phyloP scores from a whole-genome alignment of 2,888 invertebrate species.

The Rambutsinella grinnellia region DNA sequence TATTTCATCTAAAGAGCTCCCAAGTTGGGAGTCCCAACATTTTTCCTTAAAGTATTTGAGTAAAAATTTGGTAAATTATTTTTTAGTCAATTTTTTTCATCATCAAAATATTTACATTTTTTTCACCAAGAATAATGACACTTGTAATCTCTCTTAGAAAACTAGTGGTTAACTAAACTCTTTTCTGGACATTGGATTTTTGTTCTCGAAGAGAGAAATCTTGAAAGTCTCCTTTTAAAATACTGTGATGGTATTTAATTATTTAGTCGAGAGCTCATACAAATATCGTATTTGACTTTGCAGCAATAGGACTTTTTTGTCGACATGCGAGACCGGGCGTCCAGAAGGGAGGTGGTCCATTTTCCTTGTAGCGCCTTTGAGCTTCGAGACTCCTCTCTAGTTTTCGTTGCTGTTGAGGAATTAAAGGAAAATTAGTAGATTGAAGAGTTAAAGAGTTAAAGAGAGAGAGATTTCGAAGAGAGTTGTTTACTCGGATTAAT shows the following conservation, averaged over 20 bases:
- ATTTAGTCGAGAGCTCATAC: constrained; percentile 58
- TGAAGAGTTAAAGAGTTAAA: background rate
- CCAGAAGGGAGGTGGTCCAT: constrained; percentile 72
- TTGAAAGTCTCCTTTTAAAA: too few species aligned
- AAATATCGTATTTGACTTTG: constrained; percentile 66
- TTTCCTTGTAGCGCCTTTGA: constrained; percentile 83
- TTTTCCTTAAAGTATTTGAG: too few species aligned
- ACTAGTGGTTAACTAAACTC: too few species aligned
- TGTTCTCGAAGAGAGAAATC: too few species aligned
- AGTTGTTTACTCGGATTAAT: too few species aligned
- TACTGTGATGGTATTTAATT: too few species aligned
- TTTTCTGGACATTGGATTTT: too few species aligned
- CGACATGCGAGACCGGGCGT: constrained; percentile 66
- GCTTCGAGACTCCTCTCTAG: constrained; percentile 74
- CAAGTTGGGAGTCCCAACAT: too few species aligned
- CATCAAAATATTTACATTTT: background rate
- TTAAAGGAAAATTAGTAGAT: background rate
- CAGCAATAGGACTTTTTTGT: constrained; percentile 66
- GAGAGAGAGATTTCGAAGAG: too few species aligned
- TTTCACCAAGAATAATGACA: background rate
- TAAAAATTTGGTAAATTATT: background rate
- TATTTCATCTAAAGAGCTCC: too few species aligned
- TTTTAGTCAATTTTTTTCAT: too few species aligned
- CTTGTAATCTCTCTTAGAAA: constrained; percentile 3
- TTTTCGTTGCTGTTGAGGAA: constrained; percentile 84